A percentile compares a stretch with the other conserved stretches of the same genome.
These are phyloP conservation scores for Eleginops maclovinus DNA, from an alignment of 2,113 vertebrate species.

Conservation along the genomic window DNA sequence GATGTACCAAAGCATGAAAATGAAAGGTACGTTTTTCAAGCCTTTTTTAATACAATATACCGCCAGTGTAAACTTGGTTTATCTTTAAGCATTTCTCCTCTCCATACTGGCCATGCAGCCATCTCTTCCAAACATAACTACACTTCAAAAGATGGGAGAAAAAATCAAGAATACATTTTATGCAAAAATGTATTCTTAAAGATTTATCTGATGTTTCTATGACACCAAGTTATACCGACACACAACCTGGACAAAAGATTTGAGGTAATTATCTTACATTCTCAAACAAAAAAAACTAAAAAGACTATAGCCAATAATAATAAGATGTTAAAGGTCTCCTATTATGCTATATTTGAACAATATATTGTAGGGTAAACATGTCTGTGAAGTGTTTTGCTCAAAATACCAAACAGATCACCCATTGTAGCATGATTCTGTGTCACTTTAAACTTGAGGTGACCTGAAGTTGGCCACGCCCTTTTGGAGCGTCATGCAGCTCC, in stretches of 20 bases:
- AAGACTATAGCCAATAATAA: no score
- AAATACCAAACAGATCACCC: no score
- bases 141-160: background rate
- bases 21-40: background rate
- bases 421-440: no score
- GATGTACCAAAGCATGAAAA: background rate
- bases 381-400: no score
- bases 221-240: background rate
- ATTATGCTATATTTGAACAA: no score
- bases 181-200: background rate
- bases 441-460: no score
- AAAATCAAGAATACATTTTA: no score
- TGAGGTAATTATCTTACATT: background rate
- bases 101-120: background rate
- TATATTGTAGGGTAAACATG: no score
- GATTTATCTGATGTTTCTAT: background rate
- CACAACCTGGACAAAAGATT: background rate
- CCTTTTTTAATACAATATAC: background rate
- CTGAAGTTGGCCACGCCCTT: no score
- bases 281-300: no score
- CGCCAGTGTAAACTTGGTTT: background rate
- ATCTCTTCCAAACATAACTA: background rate
- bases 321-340: no score
- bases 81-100: background rate
- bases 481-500: no score